Base-by-base conservation (phyloP, 2,113 vertebrate species). In the Stomatorhinus ivindoensis region DNA sequence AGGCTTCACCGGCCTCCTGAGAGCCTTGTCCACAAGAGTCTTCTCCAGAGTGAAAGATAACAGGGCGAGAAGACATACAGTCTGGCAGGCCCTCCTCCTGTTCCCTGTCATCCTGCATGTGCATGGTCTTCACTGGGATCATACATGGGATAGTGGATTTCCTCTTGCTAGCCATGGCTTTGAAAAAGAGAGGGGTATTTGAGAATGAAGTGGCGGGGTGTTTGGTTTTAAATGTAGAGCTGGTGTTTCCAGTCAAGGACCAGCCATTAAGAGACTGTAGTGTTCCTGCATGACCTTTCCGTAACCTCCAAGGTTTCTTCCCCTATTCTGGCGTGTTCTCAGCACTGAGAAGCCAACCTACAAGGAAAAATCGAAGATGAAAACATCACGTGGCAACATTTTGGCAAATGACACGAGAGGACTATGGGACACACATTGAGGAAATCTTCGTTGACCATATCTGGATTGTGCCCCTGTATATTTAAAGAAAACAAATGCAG, bases 81-180 rank as follows among this genome's bases (percentile, higher is more conserved):
- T 51, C 92, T 93, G 0, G 91, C 89, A 88, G 93, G 93, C 90
- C 88, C 3, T 94, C 46, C 9, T 96, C 96, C 47, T 88, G 91
- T 1, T 95, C 94, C 0, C 93, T 88, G 21, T 96, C 97, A 89
- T 96, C 97, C 90, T 95, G 92, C 3, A 95, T 89, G 47, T 90
- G 96, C 91, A 96, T 92, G 0, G 95, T 93, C 94, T 99, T 99
- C 76, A 97, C 94, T 0, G 98, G 98, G 94, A 99, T 99, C 98
- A 99, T 99, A 92, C 98, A 99, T 1, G 98, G 98, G 15, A 95
- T 97, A 15, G 98, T 97, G 21, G 98, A 99, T 94, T 99, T 99
- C 93, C 98, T 96, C 94, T 99, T 99, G 96, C 98, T 99, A 92
- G 98, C 98, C 98, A 99, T 99, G 58, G 50, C 89, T 94, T 53